Evolutionary conservation across 2,888 invertebrate genomes (phyloP).

Genomic region (Byasa hedistus): DNA sequence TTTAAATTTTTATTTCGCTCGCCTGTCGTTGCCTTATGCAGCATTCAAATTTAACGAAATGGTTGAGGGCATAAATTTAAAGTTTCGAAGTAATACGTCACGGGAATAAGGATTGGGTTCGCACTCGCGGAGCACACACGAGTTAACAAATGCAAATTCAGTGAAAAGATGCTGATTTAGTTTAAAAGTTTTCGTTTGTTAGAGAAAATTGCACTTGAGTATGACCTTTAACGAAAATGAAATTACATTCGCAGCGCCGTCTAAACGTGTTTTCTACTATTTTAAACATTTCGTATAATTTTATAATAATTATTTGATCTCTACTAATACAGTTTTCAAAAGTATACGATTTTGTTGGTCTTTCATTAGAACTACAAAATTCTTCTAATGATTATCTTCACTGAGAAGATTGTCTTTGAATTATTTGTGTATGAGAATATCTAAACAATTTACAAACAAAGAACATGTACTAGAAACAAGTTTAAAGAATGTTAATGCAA

Average conservation of each 20-base stretch:
- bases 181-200: slow-evolving; percentile 17
- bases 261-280: background rate
- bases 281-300: background rate
- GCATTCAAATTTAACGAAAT: slow-evolving; percentile 25
- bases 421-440: no score
- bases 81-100: slow-evolving; percentile 22
- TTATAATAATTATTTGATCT: background rate
- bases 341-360: background rate
- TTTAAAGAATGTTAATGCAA: no score
- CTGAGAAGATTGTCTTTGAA: no score
- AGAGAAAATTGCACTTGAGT: slow-evolving; percentile 2
- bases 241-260: background rate
- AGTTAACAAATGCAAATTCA: slow-evolving; percentile 26
- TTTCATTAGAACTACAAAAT: background rate
- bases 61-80: slow-evolving; percentile 27
- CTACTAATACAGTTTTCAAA: background rate
- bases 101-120: slow-evolving; percentile 19
- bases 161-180: slow-evolving; percentile 25
- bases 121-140: slow-evolving; percentile 4
- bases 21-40: slow-evolving; percentile 12
- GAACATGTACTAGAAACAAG: no score
- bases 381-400: no score
- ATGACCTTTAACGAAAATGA: background rate
- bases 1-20: slow-evolving; percentile 15
- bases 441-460: no score